phyloP scores from a whole-genome alignment of 2,797 vertebrate species.

The Rhodeus uyekii region DNA sequence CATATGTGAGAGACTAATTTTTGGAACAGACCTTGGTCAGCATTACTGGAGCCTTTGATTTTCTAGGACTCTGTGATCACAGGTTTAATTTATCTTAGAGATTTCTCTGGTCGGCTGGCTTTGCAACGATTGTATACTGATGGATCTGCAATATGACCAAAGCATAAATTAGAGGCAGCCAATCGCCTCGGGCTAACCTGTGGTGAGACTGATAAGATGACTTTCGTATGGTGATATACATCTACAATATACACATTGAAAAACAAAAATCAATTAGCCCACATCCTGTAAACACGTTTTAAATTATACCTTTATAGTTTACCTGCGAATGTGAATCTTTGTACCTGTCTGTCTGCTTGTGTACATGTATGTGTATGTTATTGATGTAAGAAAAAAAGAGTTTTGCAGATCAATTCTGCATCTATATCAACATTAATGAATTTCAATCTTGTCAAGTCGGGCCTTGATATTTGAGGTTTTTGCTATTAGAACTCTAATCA shows the following conservation, averaged over 20 bases:
- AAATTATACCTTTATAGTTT: neutral
- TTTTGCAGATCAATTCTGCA: conserved; percentile 12
- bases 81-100: conserved; percentile 41
- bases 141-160: conserved; percentile 32
- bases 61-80: conserved; percentile 39
- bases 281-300: neutral
- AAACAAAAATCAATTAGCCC: conserved; percentile 25
- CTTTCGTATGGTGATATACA: conserved; percentile 29
- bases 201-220: conserved; percentile 24
- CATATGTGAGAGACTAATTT: neutral
- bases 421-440: neutral
- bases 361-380: conserved; percentile 15
- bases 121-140: conserved; percentile 30
- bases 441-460: neutral
- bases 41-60: conserved; percentile 37
- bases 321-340: neutral
- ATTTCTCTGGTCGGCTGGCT: conserved; percentile 21
- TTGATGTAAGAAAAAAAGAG: neutral
- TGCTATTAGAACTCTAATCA: conserved; percentile 22
- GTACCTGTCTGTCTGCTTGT: neutral
- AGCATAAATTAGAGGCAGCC: conserved; percentile 30
- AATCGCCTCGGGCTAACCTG: conserved; percentile 37
- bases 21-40: conserved; percentile 24
- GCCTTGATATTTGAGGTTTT: conserved; percentile 17
- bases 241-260: conserved; percentile 9